Evolutionary conservation across 64 coral and sea anemone species (phyloP).

Genomic region (Catalaphyllia jardinei): DNA sequence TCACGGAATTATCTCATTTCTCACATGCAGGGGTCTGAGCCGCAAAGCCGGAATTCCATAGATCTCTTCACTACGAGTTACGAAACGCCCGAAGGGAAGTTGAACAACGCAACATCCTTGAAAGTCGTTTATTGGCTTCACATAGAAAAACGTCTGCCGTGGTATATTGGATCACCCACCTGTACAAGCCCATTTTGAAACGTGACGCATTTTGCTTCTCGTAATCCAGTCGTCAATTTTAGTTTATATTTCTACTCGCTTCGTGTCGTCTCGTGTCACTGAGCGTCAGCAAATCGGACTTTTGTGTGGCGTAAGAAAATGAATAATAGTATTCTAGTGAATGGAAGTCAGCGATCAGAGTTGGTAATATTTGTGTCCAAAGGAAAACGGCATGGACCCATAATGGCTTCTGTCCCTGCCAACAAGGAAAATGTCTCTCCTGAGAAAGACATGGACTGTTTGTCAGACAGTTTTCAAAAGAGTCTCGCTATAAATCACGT

Average conservation of each 20-base stretch:
- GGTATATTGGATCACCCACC: neutral
- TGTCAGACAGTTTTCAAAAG: constrained; percentile 63
- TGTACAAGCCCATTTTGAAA: constrained; percentile 3
- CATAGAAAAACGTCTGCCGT: neutral
- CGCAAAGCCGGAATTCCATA: constrained; percentile 32
- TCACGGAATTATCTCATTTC: constrained; percentile 79
- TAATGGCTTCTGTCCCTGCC: constrained; percentile 59
- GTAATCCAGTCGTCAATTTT: neutral
- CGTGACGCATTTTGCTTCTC: neutral
- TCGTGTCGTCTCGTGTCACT: neutral
- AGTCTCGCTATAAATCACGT: constrained; percentile 30
- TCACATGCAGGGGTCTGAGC: constrained; percentile 44
- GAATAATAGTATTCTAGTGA: constrained; percentile 24
- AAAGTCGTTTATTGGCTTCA: constrained; percentile 5
- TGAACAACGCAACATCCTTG: neutral
- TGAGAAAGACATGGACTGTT: constrained; percentile 56
- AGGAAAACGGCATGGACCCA: constrained; percentile 48
- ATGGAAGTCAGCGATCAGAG: constrained; percentile 65
- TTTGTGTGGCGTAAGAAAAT: constrained; percentile 12
- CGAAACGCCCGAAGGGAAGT: neutral
- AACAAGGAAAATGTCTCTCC: constrained; percentile 76
- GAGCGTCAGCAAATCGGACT: constrained; percentile 7
- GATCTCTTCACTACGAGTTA: constrained; percentile 35
- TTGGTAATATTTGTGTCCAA: constrained; percentile 64
- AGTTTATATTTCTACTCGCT: neutral